Conservation (phyloP, 2,797 vertebrate genomes). For the Eutrigla gurnardus region DNA sequence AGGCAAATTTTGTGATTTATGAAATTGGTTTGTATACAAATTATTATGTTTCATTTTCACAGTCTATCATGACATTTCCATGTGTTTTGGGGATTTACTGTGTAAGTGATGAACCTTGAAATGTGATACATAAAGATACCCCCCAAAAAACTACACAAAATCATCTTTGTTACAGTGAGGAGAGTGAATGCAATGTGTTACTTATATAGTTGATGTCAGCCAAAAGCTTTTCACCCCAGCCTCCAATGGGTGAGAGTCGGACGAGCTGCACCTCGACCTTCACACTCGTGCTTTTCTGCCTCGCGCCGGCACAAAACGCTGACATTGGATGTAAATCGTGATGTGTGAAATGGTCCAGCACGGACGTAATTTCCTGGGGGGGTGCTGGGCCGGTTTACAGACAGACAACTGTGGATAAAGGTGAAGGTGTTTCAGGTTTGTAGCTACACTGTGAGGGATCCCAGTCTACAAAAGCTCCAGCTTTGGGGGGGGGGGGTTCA, state of each 20-base stretch:
- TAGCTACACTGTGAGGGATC: conserved; percentile 43
- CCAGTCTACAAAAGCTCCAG: conserved; percentile 52
- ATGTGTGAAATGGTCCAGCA: not conserved
- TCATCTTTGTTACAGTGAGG: too few relatives aligned
- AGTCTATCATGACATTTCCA: not conserved
- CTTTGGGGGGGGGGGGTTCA: conserved; percentile 24
- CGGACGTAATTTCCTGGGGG: conserved; percentile 1
- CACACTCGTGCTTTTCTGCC: too few relatives aligned
- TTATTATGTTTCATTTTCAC: not conserved
- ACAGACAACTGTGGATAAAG: conserved; percentile 26
- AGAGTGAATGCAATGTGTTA: too few relatives aligned
- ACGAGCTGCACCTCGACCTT: not conserved
- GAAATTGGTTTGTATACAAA: not conserved
- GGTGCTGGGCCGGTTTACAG: conserved; percentile 8
- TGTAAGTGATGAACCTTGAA: not conserved
- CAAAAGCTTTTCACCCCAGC: too few relatives aligned
- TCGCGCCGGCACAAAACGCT: not conserved
- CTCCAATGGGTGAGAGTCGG: not conserved
- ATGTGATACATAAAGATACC: not conserved
- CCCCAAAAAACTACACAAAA: too few relatives aligned
- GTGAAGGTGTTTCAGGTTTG: conserved; percentile 40
- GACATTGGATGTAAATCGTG: conserved; percentile 4
- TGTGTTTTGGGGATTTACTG: not conserved
- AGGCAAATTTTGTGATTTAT: not conserved
- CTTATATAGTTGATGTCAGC: not conserved